A percentile compares a stretch with the other conserved stretches of the same genome.
These are phyloP conservation scores for Sternarchorhynchus goeldii DNA, from an alignment of 2,797 vertebrate species.

Conservation along the genomic window DNA sequence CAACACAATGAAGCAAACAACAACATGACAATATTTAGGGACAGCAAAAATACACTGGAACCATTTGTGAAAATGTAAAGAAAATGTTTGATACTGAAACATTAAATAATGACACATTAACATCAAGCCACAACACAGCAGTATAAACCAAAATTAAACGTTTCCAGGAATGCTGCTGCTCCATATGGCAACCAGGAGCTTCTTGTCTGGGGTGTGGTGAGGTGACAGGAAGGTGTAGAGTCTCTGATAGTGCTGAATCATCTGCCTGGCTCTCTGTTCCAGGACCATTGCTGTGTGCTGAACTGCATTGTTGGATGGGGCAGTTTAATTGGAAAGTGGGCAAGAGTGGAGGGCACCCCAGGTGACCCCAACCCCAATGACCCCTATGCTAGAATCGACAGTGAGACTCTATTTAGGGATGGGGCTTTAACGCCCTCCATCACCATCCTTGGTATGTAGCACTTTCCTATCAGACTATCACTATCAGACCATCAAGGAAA, in stretches of 20 bases:
- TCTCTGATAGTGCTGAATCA: not conserved
- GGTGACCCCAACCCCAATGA: slow-evolving; percentile 98
- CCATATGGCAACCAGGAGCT: too few species aligned
- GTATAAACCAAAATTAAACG: too few species aligned
- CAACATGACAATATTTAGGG: too few species aligned
- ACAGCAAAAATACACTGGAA: too few species aligned
- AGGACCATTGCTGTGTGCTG: slow-evolving; percentile 97
- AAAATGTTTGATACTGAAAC: too few species aligned
- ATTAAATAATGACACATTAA: too few species aligned
- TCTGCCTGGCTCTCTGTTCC: slow-evolving; percentile 14
- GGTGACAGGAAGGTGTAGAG: too few species aligned
- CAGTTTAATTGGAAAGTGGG: slow-evolving; percentile 94
- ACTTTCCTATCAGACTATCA: not conserved
- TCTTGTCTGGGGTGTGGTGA: not conserved
- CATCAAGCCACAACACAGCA: too few species aligned
- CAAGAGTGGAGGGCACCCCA: slow-evolving; percentile 93
- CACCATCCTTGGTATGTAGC: slow-evolving; percentile 88
- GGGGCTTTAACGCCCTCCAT: slow-evolving; percentile 96
- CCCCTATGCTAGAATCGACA: slow-evolving; percentile 94
- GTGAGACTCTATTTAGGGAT: slow-evolving; percentile 94
- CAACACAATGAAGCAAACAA: too few species aligned
- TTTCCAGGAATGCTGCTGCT: too few species aligned
- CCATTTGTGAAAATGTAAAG: too few species aligned
- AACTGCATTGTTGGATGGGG: slow-evolving; percentile 99
- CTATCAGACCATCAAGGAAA: too few species aligned